Conservation (phyloP, 2,888 invertebrate genomes). For the Lasioglossum zephyrum region DNA sequence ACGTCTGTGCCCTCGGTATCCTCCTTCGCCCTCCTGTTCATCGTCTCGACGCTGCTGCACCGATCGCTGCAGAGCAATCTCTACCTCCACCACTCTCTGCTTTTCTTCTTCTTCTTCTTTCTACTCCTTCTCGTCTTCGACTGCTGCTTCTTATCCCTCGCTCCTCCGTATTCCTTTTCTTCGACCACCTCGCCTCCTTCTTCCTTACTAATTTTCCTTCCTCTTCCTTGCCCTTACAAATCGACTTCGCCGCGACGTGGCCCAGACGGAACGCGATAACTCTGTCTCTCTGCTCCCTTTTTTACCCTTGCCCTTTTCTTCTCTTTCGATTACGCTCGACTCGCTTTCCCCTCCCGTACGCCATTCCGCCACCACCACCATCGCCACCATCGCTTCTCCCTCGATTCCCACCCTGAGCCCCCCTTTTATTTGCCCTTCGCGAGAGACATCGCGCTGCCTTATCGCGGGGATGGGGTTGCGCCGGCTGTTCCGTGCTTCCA, state of each 20-base stretch:
- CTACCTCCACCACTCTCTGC: constrained; percentile 56
- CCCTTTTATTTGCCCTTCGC: constrained; percentile 64
- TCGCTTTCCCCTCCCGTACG: constrained; percentile 18
- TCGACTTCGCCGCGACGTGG: constrained; percentile 66
- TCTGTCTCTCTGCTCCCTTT: constrained; percentile 55
- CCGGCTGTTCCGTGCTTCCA: constrained; percentile 47
- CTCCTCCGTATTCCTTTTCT: constrained; percentile 23
- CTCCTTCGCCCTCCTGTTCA: constrained; percentile 49
- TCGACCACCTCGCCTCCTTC: constrained; percentile 21
- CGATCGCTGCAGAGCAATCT: constrained; percentile 64
- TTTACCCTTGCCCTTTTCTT: constrained; percentile 47
- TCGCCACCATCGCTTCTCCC: constrained; percentile 12
- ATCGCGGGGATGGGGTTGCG: constrained; percentile 58
- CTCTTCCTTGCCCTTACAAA: constrained; percentile 50
- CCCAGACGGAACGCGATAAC: constrained; percentile 74
- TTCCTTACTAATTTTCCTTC: constrained; percentile 33
- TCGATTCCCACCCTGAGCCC: neutral
- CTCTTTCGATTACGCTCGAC: constrained; percentile 59
- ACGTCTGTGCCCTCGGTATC: constrained; percentile 39
- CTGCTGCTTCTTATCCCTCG: constrained; percentile 6
- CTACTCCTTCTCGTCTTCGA: constrained; percentile 23
- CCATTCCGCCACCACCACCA: neutral
- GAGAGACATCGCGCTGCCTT: constrained; percentile 63
- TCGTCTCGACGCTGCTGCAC: constrained; percentile 44
- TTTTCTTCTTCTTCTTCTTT: constrained; percentile 32